Conservation (phyloP, 2,113 vertebrate genomes). For the Ceratotherium simum region DNA sequence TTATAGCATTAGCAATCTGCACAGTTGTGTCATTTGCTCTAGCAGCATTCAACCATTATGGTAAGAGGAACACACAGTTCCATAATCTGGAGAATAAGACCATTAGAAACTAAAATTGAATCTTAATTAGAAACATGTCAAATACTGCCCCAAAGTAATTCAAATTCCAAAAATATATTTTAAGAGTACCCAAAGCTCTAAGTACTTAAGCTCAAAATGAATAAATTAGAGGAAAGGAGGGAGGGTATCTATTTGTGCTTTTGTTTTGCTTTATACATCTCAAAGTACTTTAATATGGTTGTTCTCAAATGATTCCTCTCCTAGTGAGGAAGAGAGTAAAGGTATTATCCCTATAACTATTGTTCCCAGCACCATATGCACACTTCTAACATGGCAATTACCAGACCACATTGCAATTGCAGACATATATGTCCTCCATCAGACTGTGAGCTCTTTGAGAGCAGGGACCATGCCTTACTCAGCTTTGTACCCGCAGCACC, state of each 20-base stretch:
- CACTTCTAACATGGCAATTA: constrained; percentile 13
- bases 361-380: background rate
- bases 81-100: constrained; percentile 53
- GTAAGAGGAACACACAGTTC: constrained; percentile 66
- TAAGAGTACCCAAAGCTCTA: constrained; percentile 45
- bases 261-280: constrained; percentile 52
- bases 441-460: background rate
- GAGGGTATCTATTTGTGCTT: constrained; percentile 15
- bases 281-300: constrained; percentile 47
- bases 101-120: constrained; percentile 66
- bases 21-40: constrained; percentile 60
- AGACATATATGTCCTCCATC: background rate
- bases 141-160: constrained; percentile 33
- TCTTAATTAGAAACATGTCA: constrained; percentile 67
- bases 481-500: background rate
- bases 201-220: constrained; percentile 43
- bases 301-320: background rate
- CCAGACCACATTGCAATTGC: background rate
- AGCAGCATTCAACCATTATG: constrained; percentile 44
- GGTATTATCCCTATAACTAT: background rate
- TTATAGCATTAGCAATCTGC: constrained; percentile 59
- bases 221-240: constrained; percentile 28
- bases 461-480: constrained; percentile 5
- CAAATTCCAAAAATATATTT: constrained; percentile 61
- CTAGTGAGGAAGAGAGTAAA: constrained; percentile 11